Evolutionary conservation across 2,797 vertebrate genomes (phyloP), one percentile per base, ranked within the genome.

Genomic region (Notolabrus celidotus): DNA sequence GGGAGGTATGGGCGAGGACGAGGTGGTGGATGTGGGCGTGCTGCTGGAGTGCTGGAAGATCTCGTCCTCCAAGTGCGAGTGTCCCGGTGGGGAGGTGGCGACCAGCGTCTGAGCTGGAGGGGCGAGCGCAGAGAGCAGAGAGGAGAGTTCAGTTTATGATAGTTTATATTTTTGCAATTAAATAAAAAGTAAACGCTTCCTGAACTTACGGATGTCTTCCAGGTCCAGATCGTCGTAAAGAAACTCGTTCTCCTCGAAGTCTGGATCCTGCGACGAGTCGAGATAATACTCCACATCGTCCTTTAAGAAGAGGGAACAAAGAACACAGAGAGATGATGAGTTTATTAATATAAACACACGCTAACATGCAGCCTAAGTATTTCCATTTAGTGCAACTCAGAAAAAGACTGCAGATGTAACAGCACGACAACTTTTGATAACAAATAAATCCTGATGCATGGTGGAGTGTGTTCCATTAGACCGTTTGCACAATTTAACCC

Each of bases 201-300:
- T 72, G 19, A 31, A 92, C 96, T 91, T 91, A 98, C 97, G 93
- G 86, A 97, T 94, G 73, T 97, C 96, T 57, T 98, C 96, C 81
- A 97, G 94, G 85, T 97, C 96, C 46, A 98, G 91, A 86, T 98
- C 97, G 4, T 97, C 96, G 0, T 97, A 98, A 8, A 97, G 93
- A 68, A 97, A 97, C 91, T 97, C 96, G 0, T 98, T 98, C 89
- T 97, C 97, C 86, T 98, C 96, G 16, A 97, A 98, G 90, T 97
- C 96, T 0, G 96, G 96, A 79, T 97, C 96, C 90, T 97, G 96
- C 1, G 96, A 97, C 1, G 97, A 97, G 90, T 98, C 96, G 0
- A 96, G 91, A 2, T 98, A 98, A 73, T 97, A 98, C 79, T 97
- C 96, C 2, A 98, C 97, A 0, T 97, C 96, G 0, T 97, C 97